Evolutionary conservation across 2,888 invertebrate species (phyloP), one percentile per base, ranked within the genome.

Genomic region (Leucozona laternaria): DNA sequence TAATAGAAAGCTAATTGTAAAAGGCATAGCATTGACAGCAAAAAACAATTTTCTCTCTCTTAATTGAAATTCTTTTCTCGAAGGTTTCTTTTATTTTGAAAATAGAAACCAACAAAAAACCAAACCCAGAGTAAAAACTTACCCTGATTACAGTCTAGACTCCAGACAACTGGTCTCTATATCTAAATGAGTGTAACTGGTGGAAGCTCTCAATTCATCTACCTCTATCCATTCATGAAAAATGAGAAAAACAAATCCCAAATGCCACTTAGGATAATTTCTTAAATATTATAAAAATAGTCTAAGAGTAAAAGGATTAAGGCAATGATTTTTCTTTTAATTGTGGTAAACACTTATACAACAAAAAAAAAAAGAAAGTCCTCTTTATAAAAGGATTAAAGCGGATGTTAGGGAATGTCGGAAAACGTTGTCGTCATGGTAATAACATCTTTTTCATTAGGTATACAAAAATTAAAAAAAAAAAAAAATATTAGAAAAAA

Each of bases 271-370:
- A 58, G 66, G 64, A 79, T 71, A 75, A 76, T 85, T 80, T 77
- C 45, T 40, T 17, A 43, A 68, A 72, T 66, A 77, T 66, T 66
- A 68, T 40, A 45, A 45, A 66, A 80, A 80, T 66, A n/a, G 22
- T 37, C 34, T 20, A 48, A 22, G 45, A 45, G 28, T n/a, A 68
- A 80, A 85, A 72, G 77, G 77, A 85, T 85, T 81, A 62, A 71
- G 76, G 76, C 85, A 85, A 85, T 85, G 85, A 80, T 80, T 85
- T 85, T 68, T 48, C 81, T 81, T 85, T 45, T 85, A 85, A 85
- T 80, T 85, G 81, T 55, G 81, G 72, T 80, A 78, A 85, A 77
- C 81, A 85, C 85, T 85, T 78, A 37, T 6, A 20, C 4, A 57
- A 57, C 13, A 20, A 55, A 60, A 73, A 78, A 15, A 50, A 34